Conservation (phyloP, 2,113 vertebrate genomes). For the Meles meles region DNA sequence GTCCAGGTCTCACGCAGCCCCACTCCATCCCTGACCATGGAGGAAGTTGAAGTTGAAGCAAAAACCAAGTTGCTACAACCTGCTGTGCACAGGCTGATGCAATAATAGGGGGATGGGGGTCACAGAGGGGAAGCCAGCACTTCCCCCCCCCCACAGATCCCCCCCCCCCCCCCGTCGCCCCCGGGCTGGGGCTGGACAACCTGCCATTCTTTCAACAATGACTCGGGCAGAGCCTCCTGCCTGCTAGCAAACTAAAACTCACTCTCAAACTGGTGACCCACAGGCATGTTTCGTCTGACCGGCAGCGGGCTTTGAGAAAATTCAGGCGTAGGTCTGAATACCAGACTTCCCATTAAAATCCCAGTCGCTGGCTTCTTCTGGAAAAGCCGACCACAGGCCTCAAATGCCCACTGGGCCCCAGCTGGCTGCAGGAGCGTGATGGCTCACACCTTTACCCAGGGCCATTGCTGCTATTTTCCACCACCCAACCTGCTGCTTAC, state of each 20-base stretch:
- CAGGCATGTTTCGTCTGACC: neutral
- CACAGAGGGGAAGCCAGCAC: neutral
- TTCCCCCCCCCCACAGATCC: neutral
- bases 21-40: neutral
- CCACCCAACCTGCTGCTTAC: no score
- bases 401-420: neutral
- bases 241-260: fast-evolving
- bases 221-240: fast-evolving
- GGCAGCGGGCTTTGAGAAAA: neutral
- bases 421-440: neutral
- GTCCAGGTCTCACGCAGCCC: neutral
- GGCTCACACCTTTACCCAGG: neutral
- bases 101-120: neutral
- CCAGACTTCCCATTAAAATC: neutral
- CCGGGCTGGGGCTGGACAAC: neutral
- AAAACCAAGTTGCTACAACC: slow-evolving; percentile 41
- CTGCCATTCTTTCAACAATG: neutral
- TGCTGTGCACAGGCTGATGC: neutral
- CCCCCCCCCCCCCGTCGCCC: no score
- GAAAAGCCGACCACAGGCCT: neutral
- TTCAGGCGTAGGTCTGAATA: neutral
- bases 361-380: neutral
- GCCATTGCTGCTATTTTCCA: fast-evolving
- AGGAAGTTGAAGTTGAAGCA: slow-evolving; percentile 50
- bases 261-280: neutral